phyloP scores from a whole-genome alignment of 2,888 invertebrate genomes.

The Caenorhabditis becei region DNA sequence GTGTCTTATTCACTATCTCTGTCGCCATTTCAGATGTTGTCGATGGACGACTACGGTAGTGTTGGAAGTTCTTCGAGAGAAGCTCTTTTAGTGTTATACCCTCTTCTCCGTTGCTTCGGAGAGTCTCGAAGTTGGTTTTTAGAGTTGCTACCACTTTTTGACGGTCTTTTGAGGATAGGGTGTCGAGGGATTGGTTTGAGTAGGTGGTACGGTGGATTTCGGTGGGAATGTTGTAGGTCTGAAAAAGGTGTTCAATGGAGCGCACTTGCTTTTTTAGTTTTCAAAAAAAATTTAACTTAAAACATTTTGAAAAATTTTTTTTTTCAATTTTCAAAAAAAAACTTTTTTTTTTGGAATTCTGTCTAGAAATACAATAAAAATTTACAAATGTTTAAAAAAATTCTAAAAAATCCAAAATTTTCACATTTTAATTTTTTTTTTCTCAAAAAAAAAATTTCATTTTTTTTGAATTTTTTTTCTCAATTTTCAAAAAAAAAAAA shows the following conservation, averaged over 20 bases:
- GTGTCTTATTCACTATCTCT: conserved; percentile 7
- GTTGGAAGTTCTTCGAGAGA: conserved; percentile 13
- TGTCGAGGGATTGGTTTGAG: conserved; percentile 20
- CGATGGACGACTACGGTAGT: conserved; percentile 19
- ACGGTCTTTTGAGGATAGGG: background rate
- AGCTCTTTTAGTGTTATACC: conserved; percentile 30
- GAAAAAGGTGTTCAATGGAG: no score
- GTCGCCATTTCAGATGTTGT: conserved; percentile 21
- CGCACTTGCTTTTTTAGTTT: no score
- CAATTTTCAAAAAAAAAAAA: background rate
- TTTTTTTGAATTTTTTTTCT: conserved; percentile 4
- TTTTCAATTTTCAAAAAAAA: no score
- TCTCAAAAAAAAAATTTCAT: no score
- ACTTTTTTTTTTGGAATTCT: background rate
- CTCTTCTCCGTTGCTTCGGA: background rate
- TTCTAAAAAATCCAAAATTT: conserved; percentile 5
- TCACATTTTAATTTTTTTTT: background rate
- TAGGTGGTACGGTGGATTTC: conserved; percentile 8
- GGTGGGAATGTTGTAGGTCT: background rate
- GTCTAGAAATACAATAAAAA: background rate
- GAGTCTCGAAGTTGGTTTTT: background rate
- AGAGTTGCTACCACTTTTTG: background rate
- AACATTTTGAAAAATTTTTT: background rate
- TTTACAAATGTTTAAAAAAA: conserved; percentile 14
- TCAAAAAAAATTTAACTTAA: background rate